Percentiles rank a stretch among this genome's conserved stretches.
phyloP scores from a whole-genome alignment of 1,140 invertebrate genomes.

The Augochlora pura region DNA sequence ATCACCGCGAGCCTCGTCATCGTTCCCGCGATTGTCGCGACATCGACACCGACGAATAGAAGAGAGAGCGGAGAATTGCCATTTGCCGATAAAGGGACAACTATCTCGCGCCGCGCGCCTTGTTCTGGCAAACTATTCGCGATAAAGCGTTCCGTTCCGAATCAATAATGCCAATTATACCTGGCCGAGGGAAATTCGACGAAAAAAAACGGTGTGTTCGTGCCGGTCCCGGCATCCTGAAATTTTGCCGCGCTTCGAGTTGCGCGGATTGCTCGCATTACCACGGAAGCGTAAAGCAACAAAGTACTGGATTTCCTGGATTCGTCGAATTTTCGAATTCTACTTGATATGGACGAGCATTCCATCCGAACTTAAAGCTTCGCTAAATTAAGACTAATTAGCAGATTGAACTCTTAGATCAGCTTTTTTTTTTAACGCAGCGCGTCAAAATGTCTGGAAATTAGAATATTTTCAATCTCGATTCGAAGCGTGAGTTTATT shows the following conservation, averaged over 20 bases:
- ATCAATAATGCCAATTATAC: slow-evolving; percentile 10
- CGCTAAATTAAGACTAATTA: too few species aligned
- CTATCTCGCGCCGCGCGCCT: neutral
- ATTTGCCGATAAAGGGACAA: neutral
- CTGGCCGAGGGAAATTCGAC: neutral
- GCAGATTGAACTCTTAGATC: too few species aligned
- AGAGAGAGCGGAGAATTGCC: too few species aligned
- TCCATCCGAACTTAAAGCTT: too few species aligned
- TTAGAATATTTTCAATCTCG: too few species aligned
- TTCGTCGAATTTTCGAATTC: too few species aligned
- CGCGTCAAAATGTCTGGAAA: too few species aligned
- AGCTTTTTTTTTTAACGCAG: too few species aligned
- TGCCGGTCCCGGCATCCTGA: neutral
- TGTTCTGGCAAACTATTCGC: slow-evolving; percentile 1
- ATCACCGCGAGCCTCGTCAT: too few species aligned
- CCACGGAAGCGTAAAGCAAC: neutral
- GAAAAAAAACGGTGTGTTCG: neutral
- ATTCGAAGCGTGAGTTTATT: too few species aligned
- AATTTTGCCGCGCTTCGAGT: neutral
- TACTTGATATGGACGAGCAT: too few species aligned
- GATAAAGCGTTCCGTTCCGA: neutral
- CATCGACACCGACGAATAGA: slow-evolving; percentile 19
- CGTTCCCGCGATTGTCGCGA: neutral
- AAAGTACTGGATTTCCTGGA: too few species aligned
- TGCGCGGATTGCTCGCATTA: neutral